Evolutionary conservation across 2,797 vertebrate species (phyloP), one percentile per base, ranked within the genome.

Genomic region (Chiloscyllium punctatum): DNA sequence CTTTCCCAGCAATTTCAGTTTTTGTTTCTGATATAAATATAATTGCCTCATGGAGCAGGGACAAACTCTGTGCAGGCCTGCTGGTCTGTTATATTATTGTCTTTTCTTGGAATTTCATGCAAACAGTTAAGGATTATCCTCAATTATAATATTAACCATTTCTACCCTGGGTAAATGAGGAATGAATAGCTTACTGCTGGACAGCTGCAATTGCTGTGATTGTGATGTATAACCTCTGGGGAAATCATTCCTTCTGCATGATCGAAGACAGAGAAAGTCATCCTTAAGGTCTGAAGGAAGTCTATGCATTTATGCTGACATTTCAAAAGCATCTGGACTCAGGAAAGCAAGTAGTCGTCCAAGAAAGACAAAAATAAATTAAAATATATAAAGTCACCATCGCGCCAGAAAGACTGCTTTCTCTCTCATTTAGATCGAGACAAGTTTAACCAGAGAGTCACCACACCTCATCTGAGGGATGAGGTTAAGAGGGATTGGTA

Each of bases 91-190:
- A 69, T 23, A 69, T 42, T 37, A 62, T 21, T 68, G 62, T 25
- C 62, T 25, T 69, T 69, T 69, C n/a, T 42, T 25, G n/a, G 62
- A 42, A 68, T 92, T 23, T 90, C 90, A 23, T 6, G 33, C 33
- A 92, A 68, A 6, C 90, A 68, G 66, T 69, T 69, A 13, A 92
- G 68, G 18, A 92, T 92, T 92, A n/a, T 69, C 18, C n/a, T 92
- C 90, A 42, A 92, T 92, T 62, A 92, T 51, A 82, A 84, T 42
- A 69, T 42, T 92, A 92, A 92, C 62, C 62, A 92, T 69, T 92
- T 92, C n/a, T 69, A 25, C 7, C 18, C n/a, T 92, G 90, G 37
- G 62, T 92, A 92, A 92, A 92, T 92, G 90, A 69, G 62, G 62
- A 68, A n/a, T 92, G 57, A 92, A 92, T 11, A 92, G 90, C 62